Conservation (phyloP, 2,797 vertebrate genomes). For the Amphiprion clarkii region DNA sequence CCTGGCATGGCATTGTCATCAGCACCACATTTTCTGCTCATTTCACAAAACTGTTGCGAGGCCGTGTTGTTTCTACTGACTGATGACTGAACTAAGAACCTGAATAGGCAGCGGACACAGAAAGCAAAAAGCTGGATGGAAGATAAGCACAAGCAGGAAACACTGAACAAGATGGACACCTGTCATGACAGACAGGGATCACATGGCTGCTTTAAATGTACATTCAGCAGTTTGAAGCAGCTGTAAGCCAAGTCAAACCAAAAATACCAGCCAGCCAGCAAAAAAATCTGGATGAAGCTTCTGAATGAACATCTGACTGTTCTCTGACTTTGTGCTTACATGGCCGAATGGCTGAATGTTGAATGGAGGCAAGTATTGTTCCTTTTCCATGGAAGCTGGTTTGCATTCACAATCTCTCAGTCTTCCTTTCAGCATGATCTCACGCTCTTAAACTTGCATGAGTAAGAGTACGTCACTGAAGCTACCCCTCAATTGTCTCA, state of each 20-base stretch:
- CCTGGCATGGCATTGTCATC: background rate
- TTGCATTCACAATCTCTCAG: constrained; percentile 35
- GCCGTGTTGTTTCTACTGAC: constrained; percentile 23
- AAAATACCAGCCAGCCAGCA: constrained; percentile 46
- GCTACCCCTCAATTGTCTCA: background rate
- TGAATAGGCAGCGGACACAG: constrained; percentile 63
- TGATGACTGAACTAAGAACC: constrained; percentile 39
- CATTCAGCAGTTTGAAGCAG: constrained; percentile 58
- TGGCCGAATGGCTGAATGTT: constrained; percentile 24
- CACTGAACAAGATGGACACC: constrained; percentile 74
- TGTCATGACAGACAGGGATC: constrained; percentile 53
- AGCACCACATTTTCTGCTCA: constrained; percentile 36
- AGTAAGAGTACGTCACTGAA: constrained; percentile 24
- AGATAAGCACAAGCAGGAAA: constrained; percentile 82
- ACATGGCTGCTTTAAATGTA: constrained; percentile 50
- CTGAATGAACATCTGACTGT: constrained; percentile 45
- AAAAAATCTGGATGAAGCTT: constrained; percentile 39
- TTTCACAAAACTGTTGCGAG: constrained; percentile 47
- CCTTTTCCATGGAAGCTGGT: constrained; percentile 34
- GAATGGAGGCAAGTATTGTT: constrained; percentile 31
- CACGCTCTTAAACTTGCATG: constrained; percentile 25
- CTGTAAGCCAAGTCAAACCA: constrained; percentile 58
- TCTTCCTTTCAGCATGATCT: constrained; percentile 30
- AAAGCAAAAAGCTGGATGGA: constrained; percentile 82
- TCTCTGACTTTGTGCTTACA: constrained; percentile 36